phyloP scores from a whole-genome alignment of 1,140 invertebrate species.

The Formica exsecta region DNA sequence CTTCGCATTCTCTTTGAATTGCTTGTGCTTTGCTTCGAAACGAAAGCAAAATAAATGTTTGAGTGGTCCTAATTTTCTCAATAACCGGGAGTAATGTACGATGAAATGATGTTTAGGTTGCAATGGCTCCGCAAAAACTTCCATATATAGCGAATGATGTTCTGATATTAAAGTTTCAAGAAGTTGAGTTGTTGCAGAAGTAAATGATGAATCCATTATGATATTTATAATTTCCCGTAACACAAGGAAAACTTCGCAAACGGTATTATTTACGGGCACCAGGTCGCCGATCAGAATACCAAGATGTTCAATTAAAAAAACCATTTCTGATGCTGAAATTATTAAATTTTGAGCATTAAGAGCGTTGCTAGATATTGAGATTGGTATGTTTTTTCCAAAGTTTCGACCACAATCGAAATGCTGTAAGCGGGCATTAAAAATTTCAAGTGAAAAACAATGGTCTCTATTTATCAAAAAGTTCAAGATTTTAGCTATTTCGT shows the following conservation, averaged over 20 bases:
- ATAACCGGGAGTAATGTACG: background rate
- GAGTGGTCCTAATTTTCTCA: constrained; percentile 3
- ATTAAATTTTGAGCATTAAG: constrained; percentile 4
- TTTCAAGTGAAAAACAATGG: too few relatives aligned
- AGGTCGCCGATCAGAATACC: constrained; percentile 4
- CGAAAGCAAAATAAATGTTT: constrained; percentile 13
- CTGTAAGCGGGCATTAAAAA: background rate
- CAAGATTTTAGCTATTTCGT: too few relatives aligned
- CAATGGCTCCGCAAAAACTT: background rate
- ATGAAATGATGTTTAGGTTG: constrained; percentile 30
- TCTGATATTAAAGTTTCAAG: constrained; percentile 20
- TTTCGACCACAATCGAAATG: constrained; percentile 12
- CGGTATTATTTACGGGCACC: constrained; percentile 1
- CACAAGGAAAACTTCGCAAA: background rate
- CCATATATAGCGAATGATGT: background rate
- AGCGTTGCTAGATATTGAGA: constrained; percentile 1
- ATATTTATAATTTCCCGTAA: constrained; percentile 24
- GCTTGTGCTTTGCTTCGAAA: background rate
- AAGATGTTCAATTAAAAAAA: constrained; percentile 3
- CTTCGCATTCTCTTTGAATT: too few relatives aligned
- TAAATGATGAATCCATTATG: background rate
- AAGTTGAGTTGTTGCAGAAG: background rate
- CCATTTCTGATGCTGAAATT: constrained; percentile 11
- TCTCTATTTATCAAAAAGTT: too few relatives aligned
- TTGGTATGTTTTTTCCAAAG: background rate